These are phyloP conservation scores for Seira sanloemensis DNA, from an alignment of 2,888 invertebrate genomes.

Conservation along the genomic window DNA sequence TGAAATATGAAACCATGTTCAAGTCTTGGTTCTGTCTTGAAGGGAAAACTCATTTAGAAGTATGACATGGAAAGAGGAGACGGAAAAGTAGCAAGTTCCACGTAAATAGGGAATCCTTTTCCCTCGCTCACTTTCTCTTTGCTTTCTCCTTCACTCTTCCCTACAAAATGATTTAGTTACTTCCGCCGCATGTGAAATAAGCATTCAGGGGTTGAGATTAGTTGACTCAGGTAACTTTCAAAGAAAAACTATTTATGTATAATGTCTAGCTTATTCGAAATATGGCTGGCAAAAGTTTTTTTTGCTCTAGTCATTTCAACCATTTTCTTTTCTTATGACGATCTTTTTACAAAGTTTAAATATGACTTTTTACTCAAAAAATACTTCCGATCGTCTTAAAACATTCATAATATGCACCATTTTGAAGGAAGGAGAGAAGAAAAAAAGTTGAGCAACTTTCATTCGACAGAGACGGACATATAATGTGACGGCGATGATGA, in stretches of 20 bases:
- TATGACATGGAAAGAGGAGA: background rate
- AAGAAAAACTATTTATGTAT: background rate
- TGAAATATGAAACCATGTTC: background rate
- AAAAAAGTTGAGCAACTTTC: background rate
- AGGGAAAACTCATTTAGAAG: background rate
- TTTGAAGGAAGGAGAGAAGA: background rate
- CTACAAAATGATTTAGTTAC: constrained; percentile 49
- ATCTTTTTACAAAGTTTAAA: background rate
- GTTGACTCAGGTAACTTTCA: constrained; percentile 38
- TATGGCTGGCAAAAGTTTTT: background rate
- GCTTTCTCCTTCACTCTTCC: constrained; percentile 9
- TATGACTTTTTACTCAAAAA: background rate
- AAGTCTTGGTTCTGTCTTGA: background rate
- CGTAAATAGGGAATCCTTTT: background rate
- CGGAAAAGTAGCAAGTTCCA: background rate
- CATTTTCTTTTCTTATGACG: background rate
- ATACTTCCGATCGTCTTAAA: background rate
- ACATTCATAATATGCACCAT: background rate
- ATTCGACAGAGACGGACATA: background rate
- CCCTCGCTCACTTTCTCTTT: no score
- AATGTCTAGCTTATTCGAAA: background rate
- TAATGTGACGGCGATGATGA: background rate
- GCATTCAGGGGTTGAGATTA: constrained; percentile 42
- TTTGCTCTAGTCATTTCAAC: background rate
- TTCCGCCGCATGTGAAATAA: constrained; percentile 44